Evolutionary conservation across 2,797 vertebrate genomes (phyloP).

Genomic region (Onychomys torridus): DNA sequence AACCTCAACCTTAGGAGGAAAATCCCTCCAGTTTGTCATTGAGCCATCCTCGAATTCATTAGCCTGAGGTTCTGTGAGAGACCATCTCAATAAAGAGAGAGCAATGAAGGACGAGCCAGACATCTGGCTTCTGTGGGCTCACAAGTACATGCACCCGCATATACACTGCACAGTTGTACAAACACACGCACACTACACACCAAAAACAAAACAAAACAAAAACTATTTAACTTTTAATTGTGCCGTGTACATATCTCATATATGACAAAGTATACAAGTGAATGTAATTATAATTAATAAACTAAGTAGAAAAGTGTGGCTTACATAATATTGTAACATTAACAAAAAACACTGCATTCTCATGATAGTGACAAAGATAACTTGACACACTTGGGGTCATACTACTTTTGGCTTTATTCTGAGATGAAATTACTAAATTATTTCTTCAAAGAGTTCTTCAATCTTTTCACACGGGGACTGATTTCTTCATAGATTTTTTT

Average conservation of each 20-base stretch:
- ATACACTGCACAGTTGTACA: not conserved
- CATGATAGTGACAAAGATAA: not conserved
- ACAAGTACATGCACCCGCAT: not conserved
- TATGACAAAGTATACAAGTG: not conserved
- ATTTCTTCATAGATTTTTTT: constrained; percentile 2
- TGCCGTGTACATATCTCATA: not conserved
- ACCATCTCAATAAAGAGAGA: not conserved
- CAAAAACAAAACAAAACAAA: not conserved
- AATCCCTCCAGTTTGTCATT: not conserved
- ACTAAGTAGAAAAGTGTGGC: not conserved
- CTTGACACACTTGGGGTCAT: not conserved
- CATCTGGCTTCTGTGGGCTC: too few species aligned
- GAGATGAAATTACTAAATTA: not conserved
- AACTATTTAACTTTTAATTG: not conserved
- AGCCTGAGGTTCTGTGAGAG: not conserved
- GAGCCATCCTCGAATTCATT: not conserved
- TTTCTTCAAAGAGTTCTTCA: not conserved
- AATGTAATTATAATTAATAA: not conserved
- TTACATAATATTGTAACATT: not conserved
- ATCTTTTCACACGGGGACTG: not conserved
- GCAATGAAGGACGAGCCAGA: not conserved
- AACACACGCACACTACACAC: not conserved
- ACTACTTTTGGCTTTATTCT: constrained; percentile 23
- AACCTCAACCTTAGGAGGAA: not conserved
- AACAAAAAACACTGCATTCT: not conserved